These are phyloP conservation scores for Dreissena polymorpha DNA, from an alignment of 1,140 invertebrate species.

Conservation along the genomic window DNA sequence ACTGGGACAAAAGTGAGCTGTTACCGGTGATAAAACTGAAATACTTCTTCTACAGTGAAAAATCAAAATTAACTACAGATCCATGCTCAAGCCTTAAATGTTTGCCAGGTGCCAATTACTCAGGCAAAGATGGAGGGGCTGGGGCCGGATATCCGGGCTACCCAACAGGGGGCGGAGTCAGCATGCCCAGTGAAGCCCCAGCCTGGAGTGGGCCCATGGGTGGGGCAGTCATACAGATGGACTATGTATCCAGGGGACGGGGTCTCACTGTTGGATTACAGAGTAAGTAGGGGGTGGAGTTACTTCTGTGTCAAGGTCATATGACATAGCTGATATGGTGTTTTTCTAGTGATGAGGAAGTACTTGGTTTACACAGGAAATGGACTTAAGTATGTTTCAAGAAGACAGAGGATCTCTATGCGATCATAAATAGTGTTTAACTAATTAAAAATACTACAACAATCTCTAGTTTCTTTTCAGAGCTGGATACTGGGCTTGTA, in stretches of 20 bases:
- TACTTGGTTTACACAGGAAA: not conserved
- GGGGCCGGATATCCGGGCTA: not conserved
- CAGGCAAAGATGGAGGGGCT: too few relatives aligned
- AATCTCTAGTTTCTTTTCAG: too few relatives aligned
- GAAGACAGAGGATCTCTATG: not conserved
- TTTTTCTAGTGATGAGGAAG: not conserved
- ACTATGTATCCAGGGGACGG: slow-evolving; percentile 34
- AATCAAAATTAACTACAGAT: not conserved
- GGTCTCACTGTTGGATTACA: slow-evolving; percentile 29
- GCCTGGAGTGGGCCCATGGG: slow-evolving; percentile 1
- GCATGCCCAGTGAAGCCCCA: not conserved
- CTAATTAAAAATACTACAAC: not conserved
- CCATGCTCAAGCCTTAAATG: not conserved
- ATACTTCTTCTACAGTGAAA: too few relatives aligned
- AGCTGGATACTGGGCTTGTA: too few relatives aligned
- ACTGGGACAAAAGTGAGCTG: too few relatives aligned
- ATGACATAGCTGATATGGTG: not conserved
- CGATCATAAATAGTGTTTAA: not conserved
- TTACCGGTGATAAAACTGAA: too few relatives aligned
- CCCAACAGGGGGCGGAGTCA: not conserved
- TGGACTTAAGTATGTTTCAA: not conserved
- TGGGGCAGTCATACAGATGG: not conserved
- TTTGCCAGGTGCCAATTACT: not conserved
- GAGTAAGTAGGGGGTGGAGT: slow-evolving; percentile 1
- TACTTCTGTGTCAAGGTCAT: not conserved